Conservation (phyloP, 2,113 vertebrate genomes). For the Halichoeres trimaculatus region DNA sequence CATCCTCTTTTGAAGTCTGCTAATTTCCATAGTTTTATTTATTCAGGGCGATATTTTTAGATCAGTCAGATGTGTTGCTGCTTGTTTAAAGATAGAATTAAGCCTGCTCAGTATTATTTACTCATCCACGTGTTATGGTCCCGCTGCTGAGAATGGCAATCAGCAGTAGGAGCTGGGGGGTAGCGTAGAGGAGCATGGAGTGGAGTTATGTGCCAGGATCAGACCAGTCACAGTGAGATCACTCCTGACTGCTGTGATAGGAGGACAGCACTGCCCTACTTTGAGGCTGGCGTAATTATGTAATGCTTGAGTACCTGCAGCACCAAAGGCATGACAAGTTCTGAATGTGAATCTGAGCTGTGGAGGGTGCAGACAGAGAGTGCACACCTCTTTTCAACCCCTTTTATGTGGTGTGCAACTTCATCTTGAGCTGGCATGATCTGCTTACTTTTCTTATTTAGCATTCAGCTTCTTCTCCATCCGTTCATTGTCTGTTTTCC, state of each 20-base stretch:
- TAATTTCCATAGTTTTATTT: neutral
- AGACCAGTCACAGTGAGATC: constrained; percentile 63
- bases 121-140: constrained; percentile 11
- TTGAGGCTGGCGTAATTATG: constrained; percentile 75
- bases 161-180: constrained; percentile 12
- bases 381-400: constrained; percentile 45
- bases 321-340: constrained; percentile 66
- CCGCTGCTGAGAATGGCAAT: constrained; percentile 33
- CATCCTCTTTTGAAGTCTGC: neutral
- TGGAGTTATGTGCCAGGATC: constrained; percentile 43
- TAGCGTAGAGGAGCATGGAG: constrained; percentile 43
- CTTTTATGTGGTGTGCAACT: constrained; percentile 32
- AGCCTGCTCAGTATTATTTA: constrained; percentile 22
- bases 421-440: constrained; percentile 24
- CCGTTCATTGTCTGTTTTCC: neutral
- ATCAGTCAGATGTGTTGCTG: constrained; percentile 8
- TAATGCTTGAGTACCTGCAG: constrained; percentile 78
- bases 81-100: constrained; percentile 29
- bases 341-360: constrained; percentile 59
- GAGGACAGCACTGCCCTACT: constrained; percentile 70
- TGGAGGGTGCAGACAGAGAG: constrained; percentile 37
- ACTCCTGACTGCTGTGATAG: constrained; percentile 61
- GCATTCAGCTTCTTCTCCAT: constrained; percentile 4
- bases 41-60: neutral
- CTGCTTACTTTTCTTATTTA: constrained; percentile 6